These are phyloP conservation scores for Catocala nupta DNA, from an alignment of 2,888 invertebrate species.

Conservation along the genomic window DNA sequence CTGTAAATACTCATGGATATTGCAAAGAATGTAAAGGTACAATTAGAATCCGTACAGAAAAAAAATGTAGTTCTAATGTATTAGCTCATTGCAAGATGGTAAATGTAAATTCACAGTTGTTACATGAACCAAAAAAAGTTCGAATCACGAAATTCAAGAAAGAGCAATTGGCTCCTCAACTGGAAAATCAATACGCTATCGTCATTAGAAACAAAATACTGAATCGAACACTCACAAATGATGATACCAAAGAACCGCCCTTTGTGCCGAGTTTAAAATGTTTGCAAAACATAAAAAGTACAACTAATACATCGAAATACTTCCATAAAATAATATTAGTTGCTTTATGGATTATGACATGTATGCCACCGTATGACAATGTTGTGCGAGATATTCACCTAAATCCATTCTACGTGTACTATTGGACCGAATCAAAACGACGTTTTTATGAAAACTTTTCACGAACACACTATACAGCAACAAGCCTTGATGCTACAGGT, in stretches of 20 bases:
- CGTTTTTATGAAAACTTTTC: slow-evolving; percentile 18
- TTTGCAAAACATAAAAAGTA: slow-evolving; percentile 22
- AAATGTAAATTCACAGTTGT: slow-evolving; percentile 14
- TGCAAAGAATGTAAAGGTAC: slow-evolving; percentile 15
- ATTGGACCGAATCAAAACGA: slow-evolving; percentile 21
- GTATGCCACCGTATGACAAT: slow-evolving; percentile 8
- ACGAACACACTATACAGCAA: slow-evolving; percentile 13
- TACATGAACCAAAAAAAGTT: slow-evolving; percentile 19
- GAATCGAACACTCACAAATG: slow-evolving; percentile 13
- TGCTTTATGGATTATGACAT: slow-evolving; percentile 23
- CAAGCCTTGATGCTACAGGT: slow-evolving; percentile 21
- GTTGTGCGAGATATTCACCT: slow-evolving; percentile 14
- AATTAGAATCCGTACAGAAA: slow-evolving; percentile 11
- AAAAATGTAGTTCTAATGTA: slow-evolving; percentile 9
- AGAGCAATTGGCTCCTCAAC: slow-evolving; percentile 19
- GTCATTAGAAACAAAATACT: slow-evolving; percentile 23
- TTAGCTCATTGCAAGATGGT: slow-evolving; percentile 7
- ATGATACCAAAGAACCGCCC: slow-evolving; percentile 22
- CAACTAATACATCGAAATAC: slow-evolving; percentile 10
- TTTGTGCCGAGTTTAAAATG: slow-evolving; percentile 21
- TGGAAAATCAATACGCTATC: slow-evolving; percentile 24
- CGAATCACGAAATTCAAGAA: slow-evolving; percentile 20
- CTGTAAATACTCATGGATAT: slow-evolving; percentile 9
- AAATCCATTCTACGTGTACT: slow-evolving; percentile 23
- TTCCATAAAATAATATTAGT: slow-evolving; percentile 26